Conservation (phyloP, 2,113 vertebrate genomes). For the Lophura nycthemera region DNA sequence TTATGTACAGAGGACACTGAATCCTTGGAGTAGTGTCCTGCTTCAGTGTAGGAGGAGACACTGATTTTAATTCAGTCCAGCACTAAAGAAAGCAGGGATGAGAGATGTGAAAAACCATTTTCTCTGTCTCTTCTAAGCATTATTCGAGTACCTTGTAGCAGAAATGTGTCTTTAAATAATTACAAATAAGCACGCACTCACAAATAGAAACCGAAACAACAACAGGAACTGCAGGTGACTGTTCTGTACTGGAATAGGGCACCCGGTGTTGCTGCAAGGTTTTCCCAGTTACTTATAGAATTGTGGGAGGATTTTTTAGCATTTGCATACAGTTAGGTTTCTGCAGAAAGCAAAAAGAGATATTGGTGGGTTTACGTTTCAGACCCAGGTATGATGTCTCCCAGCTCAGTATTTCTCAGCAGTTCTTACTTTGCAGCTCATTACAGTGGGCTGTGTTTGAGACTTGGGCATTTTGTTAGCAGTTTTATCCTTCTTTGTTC, state of each 20-base stretch:
- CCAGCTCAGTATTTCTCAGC: not conserved
- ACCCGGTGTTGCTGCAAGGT: not conserved
- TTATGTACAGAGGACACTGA: not conserved
- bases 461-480: constrained; percentile 3
- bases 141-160: constrained; percentile 32
- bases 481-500: constrained; percentile 22
- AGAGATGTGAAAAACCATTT: not conserved
- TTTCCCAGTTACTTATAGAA: constrained; percentile 27
- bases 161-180: constrained; percentile 16
- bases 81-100: not conserved
- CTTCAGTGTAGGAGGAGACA: not conserved
- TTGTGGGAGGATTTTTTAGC: not conserved
- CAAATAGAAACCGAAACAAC: too few species aligned
- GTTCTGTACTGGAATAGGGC: constrained; percentile 21
- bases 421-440: not conserved
- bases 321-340: not conserved
- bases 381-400: not conserved
- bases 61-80: constrained; percentile 18
- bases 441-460: not conserved
- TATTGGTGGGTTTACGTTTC: constrained; percentile 3
- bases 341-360: not conserved
- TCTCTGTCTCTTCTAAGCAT: constrained; percentile 10
- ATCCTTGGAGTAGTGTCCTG: constrained; percentile 9
- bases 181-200: not conserved
- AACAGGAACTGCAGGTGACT: not conserved